Evolutionary conservation across 1,140 invertebrate species (phyloP), one percentile per base, ranked within the genome.

Genomic region (Cardiocondyla obscurior): DNA sequence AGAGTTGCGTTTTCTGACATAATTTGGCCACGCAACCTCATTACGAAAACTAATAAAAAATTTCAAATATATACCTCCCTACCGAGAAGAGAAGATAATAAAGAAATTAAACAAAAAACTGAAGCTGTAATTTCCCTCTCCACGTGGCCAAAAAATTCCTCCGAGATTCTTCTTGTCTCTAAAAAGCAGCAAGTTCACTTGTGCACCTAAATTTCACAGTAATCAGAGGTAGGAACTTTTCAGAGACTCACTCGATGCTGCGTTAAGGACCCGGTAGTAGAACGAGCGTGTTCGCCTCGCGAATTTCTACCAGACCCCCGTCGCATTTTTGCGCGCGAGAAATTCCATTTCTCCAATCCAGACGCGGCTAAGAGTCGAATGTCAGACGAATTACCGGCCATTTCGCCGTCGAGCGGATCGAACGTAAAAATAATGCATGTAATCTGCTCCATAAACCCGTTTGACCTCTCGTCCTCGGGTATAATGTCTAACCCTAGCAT

Each of bases 401-500:
- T 88, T 88, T 87, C 22, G 77, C 82, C 72, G 70, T 84, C 76
- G 86, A 65, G 57, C 39, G 64, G 82, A 81, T 60, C 46, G 57
- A 69, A 84, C 83, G 81, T 81, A 90, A 91, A 87, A 90, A 91
- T 92, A 91, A 92, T 91, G 88, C 90, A 89, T 91, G 88, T 91
- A 91, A 91, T 91, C 90, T 90, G 89, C 55, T 46, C 73, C 46
- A 86, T 88, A 87, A 92, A 92, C 81, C 84, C 90, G 89, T 91
- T 91, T 92, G 90, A 91, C 90, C 90, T 90, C 89, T 89, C 87
- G 83, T 84, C 85, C 36, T 51, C 19, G 46, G 49, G 60, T 87
- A 91, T 72, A 89, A 85, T 84, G 76, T 89, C 88, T 90, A 92
- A 92, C 91, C 91, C 91, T 92, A 90, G 85, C 83, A 92, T 92